Conservation (phyloP, 1,140 invertebrate genomes). For the Pomacea maculata region DNA sequence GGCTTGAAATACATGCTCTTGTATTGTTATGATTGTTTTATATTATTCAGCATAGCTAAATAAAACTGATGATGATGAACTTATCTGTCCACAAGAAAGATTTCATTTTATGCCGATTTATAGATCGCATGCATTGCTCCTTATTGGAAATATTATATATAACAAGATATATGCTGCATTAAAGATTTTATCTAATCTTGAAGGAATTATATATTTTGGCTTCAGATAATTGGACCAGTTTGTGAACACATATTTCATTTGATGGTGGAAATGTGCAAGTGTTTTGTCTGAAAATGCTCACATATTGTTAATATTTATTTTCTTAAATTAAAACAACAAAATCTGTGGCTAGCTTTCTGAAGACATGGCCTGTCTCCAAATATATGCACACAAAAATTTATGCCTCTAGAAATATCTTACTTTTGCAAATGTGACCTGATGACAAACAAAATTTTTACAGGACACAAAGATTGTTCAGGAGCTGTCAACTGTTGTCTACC, state of each 20-base stretch:
- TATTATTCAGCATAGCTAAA: background rate
- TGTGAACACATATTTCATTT: no score
- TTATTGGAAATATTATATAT: no score
- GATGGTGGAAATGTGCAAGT: no score
- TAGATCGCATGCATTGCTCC: no score
- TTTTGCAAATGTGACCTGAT: background rate
- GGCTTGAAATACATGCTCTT: background rate
- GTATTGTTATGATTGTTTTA: background rate
- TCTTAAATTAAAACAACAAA: background rate
- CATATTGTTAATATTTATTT: background rate
- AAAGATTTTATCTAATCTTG: no score
- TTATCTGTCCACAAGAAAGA: background rate
- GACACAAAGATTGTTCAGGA: constrained; percentile 69
- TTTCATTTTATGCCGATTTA: background rate
- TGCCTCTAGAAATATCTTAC: background rate
- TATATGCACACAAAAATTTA: background rate
- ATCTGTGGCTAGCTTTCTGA: background rate
- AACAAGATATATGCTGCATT: no score
- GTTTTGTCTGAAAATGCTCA: no score
- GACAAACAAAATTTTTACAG: constrained; percentile 26
- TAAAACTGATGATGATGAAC: no score
- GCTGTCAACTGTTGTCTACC: constrained; percentile 81
- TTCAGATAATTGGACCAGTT: no score
- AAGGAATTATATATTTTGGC: no score
- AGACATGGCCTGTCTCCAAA: background rate